Conservation (phyloP, 35 echinoderm and acorn worm genomes). For the Nesometra sesokonis region DNA sequence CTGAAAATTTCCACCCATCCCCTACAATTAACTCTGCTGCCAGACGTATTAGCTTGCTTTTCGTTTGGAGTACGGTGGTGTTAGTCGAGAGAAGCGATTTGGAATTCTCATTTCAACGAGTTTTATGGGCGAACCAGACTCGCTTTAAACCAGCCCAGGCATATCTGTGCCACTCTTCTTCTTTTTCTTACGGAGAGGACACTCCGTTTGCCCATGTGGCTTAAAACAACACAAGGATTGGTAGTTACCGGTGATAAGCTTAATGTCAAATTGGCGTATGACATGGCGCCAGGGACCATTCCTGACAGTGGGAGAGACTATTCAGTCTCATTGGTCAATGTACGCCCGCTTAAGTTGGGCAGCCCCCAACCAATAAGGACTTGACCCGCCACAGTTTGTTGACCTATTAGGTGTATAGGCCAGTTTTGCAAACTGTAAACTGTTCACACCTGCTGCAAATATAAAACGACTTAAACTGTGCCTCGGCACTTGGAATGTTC, state of each 20-base stretch:
- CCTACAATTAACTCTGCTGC: too few species aligned
- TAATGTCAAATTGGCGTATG: neutral
- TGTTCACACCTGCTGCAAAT: neutral
- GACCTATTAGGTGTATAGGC: neutral
- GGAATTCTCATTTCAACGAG: too few species aligned
- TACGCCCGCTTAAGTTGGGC: slow-evolving; percentile 26
- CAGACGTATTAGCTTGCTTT: too few species aligned
- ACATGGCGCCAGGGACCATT: neutral
- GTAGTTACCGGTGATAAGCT: neutral
- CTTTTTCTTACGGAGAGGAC: too few species aligned
- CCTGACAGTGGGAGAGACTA: neutral
- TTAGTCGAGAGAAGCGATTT: too few species aligned
- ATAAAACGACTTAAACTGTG: neutral
- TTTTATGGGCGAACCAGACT: too few species aligned
- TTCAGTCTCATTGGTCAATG: neutral
- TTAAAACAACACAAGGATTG: neutral
- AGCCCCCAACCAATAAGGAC: slow-evolving; percentile 31
- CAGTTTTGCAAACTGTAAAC: neutral
- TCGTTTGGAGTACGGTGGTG: too few species aligned
- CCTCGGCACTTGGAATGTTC: neutral
- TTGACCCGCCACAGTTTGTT: slow-evolving; percentile 9
- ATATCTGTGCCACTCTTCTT: too few species aligned
- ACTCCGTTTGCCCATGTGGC: too few species aligned
- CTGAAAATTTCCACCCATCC: too few species aligned
- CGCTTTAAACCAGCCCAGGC: too few species aligned